Conservation (phyloP, 2,797 vertebrate species). For the Myotis pilosus region DNA sequence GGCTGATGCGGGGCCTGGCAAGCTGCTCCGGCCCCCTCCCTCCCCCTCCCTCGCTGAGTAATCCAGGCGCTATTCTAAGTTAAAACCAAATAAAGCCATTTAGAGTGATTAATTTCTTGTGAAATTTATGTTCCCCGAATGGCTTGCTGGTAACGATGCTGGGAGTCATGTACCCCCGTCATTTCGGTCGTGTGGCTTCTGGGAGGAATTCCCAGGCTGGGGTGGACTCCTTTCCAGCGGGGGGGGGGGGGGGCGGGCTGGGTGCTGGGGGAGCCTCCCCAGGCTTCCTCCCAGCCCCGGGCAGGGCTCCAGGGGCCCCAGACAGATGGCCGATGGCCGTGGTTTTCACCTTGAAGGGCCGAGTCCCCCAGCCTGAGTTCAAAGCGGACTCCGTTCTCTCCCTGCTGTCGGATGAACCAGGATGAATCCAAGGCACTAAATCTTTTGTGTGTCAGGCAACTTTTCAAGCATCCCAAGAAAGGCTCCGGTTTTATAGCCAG, state of each 20-base stretch:
- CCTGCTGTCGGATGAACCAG: not conserved
- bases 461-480: slow-evolving; percentile 46
- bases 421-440: slow-evolving; percentile 24
- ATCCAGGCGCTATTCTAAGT: slow-evolving; percentile 81
- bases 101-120: slow-evolving; percentile 77
- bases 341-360: not conserved
- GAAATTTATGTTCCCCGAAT: slow-evolving; percentile 60
- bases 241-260: too few species aligned
- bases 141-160: not conserved
- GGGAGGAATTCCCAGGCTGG: not conserved
- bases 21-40: slow-evolving; percentile 59
- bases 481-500: slow-evolving; percentile 58
- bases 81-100: slow-evolving; percentile 79
- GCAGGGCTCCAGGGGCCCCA: rapidly evolving
- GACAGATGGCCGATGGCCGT: too few species aligned
- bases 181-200: slow-evolving; percentile 13
- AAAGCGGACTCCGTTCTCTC: not conserved
- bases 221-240: not conserved
- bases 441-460: slow-evolving; percentile 43
- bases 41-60: slow-evolving; percentile 72
- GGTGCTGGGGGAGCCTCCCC: not conserved
- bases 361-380: not conserved
- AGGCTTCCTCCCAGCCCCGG: not conserved
- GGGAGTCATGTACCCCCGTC: not conserved
- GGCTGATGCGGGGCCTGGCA: slow-evolving; percentile 76